Conservation (phyloP, 2,797 vertebrate genomes). For the Centropyge bicolor region DNA sequence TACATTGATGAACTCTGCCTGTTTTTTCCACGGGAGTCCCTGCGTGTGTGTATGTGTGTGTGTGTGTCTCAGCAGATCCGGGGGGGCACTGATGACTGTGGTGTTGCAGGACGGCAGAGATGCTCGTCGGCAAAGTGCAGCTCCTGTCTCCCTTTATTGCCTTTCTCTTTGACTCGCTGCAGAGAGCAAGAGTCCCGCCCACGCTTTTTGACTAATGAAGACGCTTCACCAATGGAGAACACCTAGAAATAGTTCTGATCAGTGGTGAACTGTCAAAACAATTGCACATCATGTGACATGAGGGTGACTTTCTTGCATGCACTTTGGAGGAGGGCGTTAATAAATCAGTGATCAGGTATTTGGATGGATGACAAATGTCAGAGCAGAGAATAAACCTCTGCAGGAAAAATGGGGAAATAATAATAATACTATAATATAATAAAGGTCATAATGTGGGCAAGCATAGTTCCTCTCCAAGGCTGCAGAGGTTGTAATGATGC, state of each 20-base stretch:
- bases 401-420: slow-evolving; percentile 11
- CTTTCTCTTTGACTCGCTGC: slow-evolving; percentile 83
- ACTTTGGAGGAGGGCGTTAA: background rate
- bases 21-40: slow-evolving; percentile 65
- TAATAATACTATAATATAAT: slow-evolving; percentile 16
- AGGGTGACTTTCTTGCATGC: slow-evolving; percentile 14
- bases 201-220: slow-evolving; percentile 86
- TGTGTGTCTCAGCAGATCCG: slow-evolving; percentile 71
- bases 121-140: slow-evolving; percentile 85
- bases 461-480: background rate
- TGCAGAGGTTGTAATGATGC: background rate
- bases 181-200: slow-evolving; percentile 85
- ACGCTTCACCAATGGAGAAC: slow-evolving; percentile 83
- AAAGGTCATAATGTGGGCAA: slow-evolving; percentile 6
- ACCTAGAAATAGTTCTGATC: slow-evolving; percentile 72
- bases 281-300: slow-evolving; percentile 13
- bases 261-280: slow-evolving; percentile 69
- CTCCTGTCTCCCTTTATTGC: slow-evolving; percentile 84
- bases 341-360: slow-evolving; percentile 8
- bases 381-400: slow-evolving; percentile 8
- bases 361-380: slow-evolving; percentile 12
- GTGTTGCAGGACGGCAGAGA: slow-evolving; percentile 80
- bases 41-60: slow-evolving; percentile 62
- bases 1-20: slow-evolving; percentile 78
- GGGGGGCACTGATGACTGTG: slow-evolving; percentile 72